Base-by-base conservation (phyloP, 2,113 vertebrate genomes). In the Menura novaehollandiae region DNA sequence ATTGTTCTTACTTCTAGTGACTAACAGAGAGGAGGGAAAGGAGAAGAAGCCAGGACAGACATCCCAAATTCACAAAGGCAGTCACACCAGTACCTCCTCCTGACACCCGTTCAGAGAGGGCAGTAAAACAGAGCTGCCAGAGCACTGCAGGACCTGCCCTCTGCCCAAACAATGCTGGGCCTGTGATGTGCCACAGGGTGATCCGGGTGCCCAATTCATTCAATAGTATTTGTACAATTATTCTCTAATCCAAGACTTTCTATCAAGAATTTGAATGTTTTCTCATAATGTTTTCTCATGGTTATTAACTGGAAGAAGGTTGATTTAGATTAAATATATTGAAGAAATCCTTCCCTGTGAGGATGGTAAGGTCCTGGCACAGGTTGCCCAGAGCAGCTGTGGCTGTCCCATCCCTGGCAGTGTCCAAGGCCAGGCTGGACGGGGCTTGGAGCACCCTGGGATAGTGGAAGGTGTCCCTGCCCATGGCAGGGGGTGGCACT, bases 81-180 rank as follows among this genome's bases (percentile, higher is more conserved):
- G 32, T 7, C 26, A 23, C 16, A 1, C 11, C 10, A 33, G 24
- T 4, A 16, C 5, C 44, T 62, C 5, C 18, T 64, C 58, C 77
- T n/a, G 62, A 28, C 49, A 67, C 2, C 66, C 39, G 7, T 2
- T 20, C 46, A 11, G 9, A 8, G 16, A 15, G 24, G 0, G 32
- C 4, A 33, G 24, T 6, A 30, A 5, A 52, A 30, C 16, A 53
- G 59, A 64, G 30, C 7, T 2, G 26, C 10, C 73, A 51, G 39
- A 13, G 69, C 58, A 4, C 46, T 12, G n/a, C 37, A 47, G 28
- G 18, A 55, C 11, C 2, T 1, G 28, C 41, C 15, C 26, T n/a
- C 47, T 62, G 11, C 58, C 10, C 3, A 24, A 56, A 56, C 30
- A 22, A 2, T 15, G 41, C 56, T 14, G 28, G 43, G 49, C 15